These are phyloP conservation scores for Chironomus riparius DNA, from an alignment of 2,888 invertebrate genomes.

Conservation along the genomic window DNA sequence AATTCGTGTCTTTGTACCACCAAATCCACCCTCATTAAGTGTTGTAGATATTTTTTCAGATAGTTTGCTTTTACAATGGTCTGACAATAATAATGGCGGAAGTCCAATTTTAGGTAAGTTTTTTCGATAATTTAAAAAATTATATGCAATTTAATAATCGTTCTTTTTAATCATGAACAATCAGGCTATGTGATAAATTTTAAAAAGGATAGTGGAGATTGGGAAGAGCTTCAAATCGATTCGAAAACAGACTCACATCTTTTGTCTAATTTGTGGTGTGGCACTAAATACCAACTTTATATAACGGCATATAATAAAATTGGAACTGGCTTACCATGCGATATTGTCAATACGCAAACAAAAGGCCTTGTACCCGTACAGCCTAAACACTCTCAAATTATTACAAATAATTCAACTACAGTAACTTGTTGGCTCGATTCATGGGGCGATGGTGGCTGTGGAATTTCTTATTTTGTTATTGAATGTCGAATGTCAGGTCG, in stretches of 20 bases:
- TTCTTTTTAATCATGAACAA: too few species aligned
- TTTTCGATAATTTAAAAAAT: too few species aligned
- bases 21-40: conserved; percentile 71
- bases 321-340: conserved; percentile 80
- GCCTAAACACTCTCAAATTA: conserved; percentile 69
- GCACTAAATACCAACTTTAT: conserved; percentile 78
- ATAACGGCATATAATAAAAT: conserved; percentile 86
- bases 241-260: conserved; percentile 71
- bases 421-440: conserved; percentile 79
- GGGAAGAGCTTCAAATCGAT: conserved; percentile 83
- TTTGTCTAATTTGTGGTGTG: conserved; percentile 76
- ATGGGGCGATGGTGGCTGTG: conserved; percentile 85
- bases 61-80: conserved; percentile 73
- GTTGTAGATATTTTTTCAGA: conserved; percentile 76
- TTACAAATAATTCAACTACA: conserved; percentile 76
- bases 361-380: conserved; percentile 73
- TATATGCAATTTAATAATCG: too few species aligned
- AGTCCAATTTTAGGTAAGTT: conserved; percentile 60
- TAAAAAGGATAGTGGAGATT: conserved; percentile 81
- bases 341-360: conserved; percentile 75
- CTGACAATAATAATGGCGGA: conserved; percentile 70
- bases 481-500: conserved; percentile 58
- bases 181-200: conserved; percentile 71
- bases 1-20: conserved; percentile 63
- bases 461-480: conserved; percentile 74